Percentiles rank a stretch among this genome's conserved stretches.
These are phyloP conservation scores for Belgica antarctica DNA, from an alignment of 2,888 invertebrate genomes.

Conservation along the genomic window DNA sequence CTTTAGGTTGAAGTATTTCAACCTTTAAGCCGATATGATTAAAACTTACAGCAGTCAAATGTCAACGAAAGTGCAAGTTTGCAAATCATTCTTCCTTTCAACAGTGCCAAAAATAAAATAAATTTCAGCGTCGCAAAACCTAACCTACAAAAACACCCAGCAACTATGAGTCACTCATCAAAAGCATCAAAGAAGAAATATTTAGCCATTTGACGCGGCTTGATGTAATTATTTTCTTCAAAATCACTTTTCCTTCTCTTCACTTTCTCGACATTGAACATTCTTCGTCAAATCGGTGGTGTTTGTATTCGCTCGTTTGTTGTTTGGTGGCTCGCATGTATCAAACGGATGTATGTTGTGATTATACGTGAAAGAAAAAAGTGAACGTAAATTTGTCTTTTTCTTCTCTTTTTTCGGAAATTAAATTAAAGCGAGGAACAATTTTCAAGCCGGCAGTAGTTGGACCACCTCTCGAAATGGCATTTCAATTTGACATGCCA, in stretches of 20 bases:
- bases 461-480: not conserved
- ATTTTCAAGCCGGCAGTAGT: not conserved
- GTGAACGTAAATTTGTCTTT: slow-evolving; percentile 19
- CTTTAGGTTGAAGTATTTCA: too few relatives aligned
- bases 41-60: too few relatives aligned
- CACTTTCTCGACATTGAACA: not conserved
- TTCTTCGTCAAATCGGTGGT: not conserved
- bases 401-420: slow-evolving; percentile 1
- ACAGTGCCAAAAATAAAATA: too few relatives aligned
- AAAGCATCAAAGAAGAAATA: slow-evolving; percentile 9
- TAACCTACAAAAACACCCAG: not conserved
- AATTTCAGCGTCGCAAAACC: not conserved
- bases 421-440: slow-evolving; percentile 29
- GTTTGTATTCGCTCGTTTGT: not conserved
- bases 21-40: too few relatives aligned
- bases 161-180: not conserved
- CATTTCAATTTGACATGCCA: slow-evolving; percentile 36
- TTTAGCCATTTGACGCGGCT: slow-evolving; percentile 23
- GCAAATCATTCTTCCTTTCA: too few relatives aligned
- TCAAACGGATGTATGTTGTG: slow-evolving; percentile 30
- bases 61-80: too few relatives aligned
- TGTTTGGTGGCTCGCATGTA: not conserved
- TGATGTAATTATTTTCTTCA: slow-evolving; percentile 28
- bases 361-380: slow-evolving; percentile 7
- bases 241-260: slow-evolving; percentile 17